These are phyloP conservation scores for Dione juno DNA, from an alignment of 2,888 invertebrate genomes.

Conservation along the genomic window DNA sequence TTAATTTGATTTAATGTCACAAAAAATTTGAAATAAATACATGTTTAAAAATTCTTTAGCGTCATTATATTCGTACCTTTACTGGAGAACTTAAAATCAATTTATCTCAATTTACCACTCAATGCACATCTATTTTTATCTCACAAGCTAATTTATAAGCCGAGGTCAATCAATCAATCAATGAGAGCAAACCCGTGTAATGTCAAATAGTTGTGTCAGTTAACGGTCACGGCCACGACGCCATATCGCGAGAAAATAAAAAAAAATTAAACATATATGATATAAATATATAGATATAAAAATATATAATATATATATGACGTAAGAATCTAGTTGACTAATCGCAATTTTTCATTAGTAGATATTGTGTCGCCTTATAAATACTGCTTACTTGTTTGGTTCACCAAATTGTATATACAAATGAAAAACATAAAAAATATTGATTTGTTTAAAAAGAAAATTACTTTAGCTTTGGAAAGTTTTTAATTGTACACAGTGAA, in stretches of 20 bases:
- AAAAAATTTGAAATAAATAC: too few species aligned
- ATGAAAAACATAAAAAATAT: too few species aligned
- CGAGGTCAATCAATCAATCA: constrained; percentile 16
- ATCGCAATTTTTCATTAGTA: too few species aligned
- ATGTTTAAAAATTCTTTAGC: too few species aligned
- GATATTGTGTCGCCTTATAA: too few species aligned
- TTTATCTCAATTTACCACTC: constrained; percentile 28
- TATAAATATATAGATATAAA: background rate
- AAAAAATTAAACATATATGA: background rate
- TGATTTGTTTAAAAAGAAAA: too few species aligned
- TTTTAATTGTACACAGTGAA: too few species aligned
- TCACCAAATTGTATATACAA: too few species aligned
- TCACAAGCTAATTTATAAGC: background rate
- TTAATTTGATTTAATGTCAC: too few species aligned
- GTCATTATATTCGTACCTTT: constrained; percentile 9
- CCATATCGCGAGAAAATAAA: constrained; percentile 15
- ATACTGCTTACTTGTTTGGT: too few species aligned
- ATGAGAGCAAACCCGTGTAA: background rate
- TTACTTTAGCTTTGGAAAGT: too few species aligned
- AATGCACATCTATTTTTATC: constrained; percentile 27
- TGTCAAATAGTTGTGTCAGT: background rate
- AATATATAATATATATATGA: background rate
- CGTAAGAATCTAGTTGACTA: too few species aligned
- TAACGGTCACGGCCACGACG: constrained; percentile 10
- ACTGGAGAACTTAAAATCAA: constrained; percentile 25